phyloP scores from a whole-genome alignment of 2,113 vertebrate species.

The Embiotoca jacksoni region DNA sequence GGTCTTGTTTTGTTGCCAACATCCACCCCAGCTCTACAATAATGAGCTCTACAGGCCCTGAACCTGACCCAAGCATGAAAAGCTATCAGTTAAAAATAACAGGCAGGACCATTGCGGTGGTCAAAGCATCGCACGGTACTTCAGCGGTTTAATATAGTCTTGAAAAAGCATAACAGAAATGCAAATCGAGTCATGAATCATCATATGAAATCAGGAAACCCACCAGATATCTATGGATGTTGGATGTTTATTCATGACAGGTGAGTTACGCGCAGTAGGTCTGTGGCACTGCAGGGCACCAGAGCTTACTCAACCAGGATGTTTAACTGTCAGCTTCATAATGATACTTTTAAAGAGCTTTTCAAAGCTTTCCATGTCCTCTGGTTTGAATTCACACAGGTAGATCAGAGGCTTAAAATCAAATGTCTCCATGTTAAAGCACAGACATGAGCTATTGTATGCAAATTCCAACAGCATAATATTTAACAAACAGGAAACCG shows the following conservation, averaged over 20 bases:
- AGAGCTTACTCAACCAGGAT: conserved; percentile 42
- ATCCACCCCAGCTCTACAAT: conserved; percentile 56
- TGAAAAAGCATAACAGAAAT: conserved; percentile 48
- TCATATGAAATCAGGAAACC: conserved; percentile 43
- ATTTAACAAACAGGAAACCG: conserved; percentile 18
- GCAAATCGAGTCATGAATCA: conserved; percentile 67
- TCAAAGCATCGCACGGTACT: conserved; percentile 38
- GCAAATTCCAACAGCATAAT: conserved; percentile 14
- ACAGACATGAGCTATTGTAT: conserved; percentile 29
- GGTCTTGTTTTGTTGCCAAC: conserved; percentile 69
- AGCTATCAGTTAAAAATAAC: conserved; percentile 70
- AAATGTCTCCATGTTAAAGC: conserved; percentile 40
- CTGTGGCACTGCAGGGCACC: conserved; percentile 47
- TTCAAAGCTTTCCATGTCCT: conserved; percentile 54
- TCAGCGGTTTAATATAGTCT: conserved; percentile 54
- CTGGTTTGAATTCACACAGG: conserved; percentile 40
- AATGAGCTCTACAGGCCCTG: conserved; percentile 70
- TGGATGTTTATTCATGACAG: conserved; percentile 73
- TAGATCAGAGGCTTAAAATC: conserved; percentile 52
- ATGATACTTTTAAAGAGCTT: conserved; percentile 49
- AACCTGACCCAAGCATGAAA: conserved; percentile 53
- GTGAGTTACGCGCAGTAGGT: conserved; percentile 51
- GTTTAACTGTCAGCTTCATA: conserved; percentile 49
- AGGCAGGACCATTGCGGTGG: conserved; percentile 15
- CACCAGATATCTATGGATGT: conserved; percentile 23